Percentiles rank a stretch among this genome's conserved stretches.
Conservation (phyloP, 2,888 invertebrate species). For the Drosophila paranaensis region DNA sequence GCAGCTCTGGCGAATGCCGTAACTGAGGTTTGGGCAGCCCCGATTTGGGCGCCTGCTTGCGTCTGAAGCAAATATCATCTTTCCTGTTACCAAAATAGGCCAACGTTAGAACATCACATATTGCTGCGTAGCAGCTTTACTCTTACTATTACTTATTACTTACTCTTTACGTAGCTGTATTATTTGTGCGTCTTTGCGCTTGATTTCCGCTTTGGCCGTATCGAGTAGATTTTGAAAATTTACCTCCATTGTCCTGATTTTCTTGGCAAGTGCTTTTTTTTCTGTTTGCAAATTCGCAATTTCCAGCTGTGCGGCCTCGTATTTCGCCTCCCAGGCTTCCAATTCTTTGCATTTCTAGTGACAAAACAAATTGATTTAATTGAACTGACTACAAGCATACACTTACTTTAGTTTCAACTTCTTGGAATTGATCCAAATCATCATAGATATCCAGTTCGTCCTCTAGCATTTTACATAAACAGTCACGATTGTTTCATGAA, state of each 20-base stretch:
- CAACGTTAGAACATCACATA: not conserved
- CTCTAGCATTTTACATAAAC: slow-evolving; percentile 19
- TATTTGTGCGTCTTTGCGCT: slow-evolving; percentile 80
- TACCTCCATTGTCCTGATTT: slow-evolving; percentile 73
- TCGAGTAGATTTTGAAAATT: slow-evolving; percentile 81
- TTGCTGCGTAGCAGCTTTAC: no score
- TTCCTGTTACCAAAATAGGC: slow-evolving; percentile 59
- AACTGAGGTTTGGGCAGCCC: not conserved
- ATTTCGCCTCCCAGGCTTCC: slow-evolving; percentile 69
- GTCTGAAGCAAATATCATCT: slow-evolving; percentile 82
- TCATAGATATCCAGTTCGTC: slow-evolving; percentile 80
- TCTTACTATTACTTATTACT: slow-evolving; percentile 46
- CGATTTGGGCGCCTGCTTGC: slow-evolving; percentile 45
- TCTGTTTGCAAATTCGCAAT: slow-evolving; percentile 63
- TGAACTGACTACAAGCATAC: not conserved
- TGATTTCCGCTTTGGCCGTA: slow-evolving; percentile 82
- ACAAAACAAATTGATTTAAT: not conserved
- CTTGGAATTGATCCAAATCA: slow-evolving; percentile 82
- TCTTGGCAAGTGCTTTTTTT: slow-evolving; percentile 71
- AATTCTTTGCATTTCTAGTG: slow-evolving; percentile 78
- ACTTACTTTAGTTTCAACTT: slow-evolving; percentile 74
- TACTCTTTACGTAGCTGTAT: slow-evolving; percentile 80
- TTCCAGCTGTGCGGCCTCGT: slow-evolving; percentile 55
- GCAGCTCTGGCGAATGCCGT: not conserved
- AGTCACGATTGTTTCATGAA: not conserved